These are phyloP conservation scores for Myanophis thanlyinensis DNA, from an alignment of 2,113 vertebrate species.

Conservation along the genomic window DNA sequence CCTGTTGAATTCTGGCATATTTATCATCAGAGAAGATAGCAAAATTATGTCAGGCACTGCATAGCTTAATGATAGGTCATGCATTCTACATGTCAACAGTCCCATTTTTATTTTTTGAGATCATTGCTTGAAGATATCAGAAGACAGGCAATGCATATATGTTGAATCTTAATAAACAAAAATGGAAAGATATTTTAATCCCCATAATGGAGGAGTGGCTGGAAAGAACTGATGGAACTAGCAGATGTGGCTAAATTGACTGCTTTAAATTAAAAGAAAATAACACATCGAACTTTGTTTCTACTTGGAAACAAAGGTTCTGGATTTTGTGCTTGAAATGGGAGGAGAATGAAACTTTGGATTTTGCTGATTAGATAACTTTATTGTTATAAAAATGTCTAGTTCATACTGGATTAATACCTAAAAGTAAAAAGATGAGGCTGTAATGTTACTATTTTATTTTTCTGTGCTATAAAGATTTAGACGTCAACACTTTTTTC, in stretches of 20 bases:
- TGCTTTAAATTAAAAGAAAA: background rate
- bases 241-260: background rate
- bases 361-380: background rate
- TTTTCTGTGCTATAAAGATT: background rate
- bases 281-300: background rate
- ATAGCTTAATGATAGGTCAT: background rate
- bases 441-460: background rate
- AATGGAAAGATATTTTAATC: background rate
- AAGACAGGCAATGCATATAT: background rate
- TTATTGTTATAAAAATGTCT: background rate
- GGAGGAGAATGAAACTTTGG: background rate
- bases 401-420: background rate
- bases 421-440: background rate
- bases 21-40: background rate
- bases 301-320: background rate
- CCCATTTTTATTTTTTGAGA: background rate
- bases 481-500: background rate
- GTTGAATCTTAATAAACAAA: background rate
- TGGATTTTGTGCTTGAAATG: background rate
- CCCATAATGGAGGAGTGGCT: background rate
- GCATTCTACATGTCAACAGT: background rate
- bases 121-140: background rate
- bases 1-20: background rate
- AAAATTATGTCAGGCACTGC: background rate
- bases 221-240: background rate